Evolutionary conservation across 2,888 invertebrate genomes (phyloP), one percentile per base, ranked within the genome.

Genomic region (Erebia epiphron): DNA sequence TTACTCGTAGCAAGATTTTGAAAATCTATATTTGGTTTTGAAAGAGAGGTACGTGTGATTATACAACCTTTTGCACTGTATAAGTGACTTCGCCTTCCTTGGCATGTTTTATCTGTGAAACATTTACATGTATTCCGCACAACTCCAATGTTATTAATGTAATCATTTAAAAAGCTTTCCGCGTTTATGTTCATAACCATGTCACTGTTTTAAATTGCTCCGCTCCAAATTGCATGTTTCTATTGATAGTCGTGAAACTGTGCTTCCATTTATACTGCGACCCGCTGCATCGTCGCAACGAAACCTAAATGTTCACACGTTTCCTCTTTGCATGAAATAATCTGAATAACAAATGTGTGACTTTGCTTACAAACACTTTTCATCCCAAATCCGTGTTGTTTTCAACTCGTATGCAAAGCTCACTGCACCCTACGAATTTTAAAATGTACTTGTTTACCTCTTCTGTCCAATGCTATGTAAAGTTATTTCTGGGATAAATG

Each of bases 241-340:
- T 68, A 57, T 71, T 71, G 58, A 62, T 71, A 74, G 14, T 64
- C 54, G 60, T 65, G 65, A 67, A 69, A 58, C 49, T 70, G 8
- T 68, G 70, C 67, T 68, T 57, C 57, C 49, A 66, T 68, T 57
- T 58, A 49, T 67, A 67, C 63, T 62, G 70, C 61, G 52, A 62
- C 67, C 61, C 68, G 61, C 66, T 68, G 46, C 54, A 73, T 67
- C 68, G 68, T 69, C 68, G 54, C 58, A 65, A 61, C 67, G 3
- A 70, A 49, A 74, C 72, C 74, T 72, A 70, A 68, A 70, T 69
- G 74, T 71, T 74, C 70, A 70, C 68, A 72, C 67, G 57, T 74
- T 66, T 72, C 69, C 67, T 57, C 67, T 61, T 70, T 74, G 74
- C 74, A 74, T 74, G 74, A 72, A 68, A 72, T 68, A 72, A 72